Percentiles rank a stretch among this genome's conserved stretches.
Evolutionary conservation across 1,140 invertebrate species (phyloP).

Genomic region (Cephus cinctus): DNA sequence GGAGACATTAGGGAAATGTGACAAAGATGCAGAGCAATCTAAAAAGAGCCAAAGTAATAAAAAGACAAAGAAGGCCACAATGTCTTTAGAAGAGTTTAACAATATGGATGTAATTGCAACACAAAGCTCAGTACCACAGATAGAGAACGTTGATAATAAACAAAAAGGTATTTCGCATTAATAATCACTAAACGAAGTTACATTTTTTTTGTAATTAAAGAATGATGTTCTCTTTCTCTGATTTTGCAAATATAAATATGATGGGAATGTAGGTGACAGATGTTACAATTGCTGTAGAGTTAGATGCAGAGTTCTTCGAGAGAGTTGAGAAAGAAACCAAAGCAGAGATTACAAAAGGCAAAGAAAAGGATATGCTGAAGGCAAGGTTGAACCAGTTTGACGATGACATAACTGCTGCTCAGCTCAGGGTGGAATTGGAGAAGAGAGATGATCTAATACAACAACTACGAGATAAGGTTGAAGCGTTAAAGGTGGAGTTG

Average conservation of each 20-base stretch:
- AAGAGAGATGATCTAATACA: constrained; percentile 67
- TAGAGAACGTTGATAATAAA: too few relatives aligned
- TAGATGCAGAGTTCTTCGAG: constrained; percentile 65
- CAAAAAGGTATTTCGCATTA: too few relatives aligned
- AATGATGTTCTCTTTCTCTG: too few relatives aligned
- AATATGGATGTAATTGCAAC: constrained; percentile 35
- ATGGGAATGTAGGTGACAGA: not conserved
- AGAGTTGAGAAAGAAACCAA: constrained; percentile 66
- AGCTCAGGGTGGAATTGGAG: constrained; percentile 66
- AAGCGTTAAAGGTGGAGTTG: constrained; percentile 66
- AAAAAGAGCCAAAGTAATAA: constrained; percentile 52
- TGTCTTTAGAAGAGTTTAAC: constrained; percentile 65
- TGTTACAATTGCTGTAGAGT: constrained; percentile 28
- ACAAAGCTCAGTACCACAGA: too few relatives aligned
- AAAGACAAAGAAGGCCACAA: constrained; percentile 59
- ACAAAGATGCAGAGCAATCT: constrained; percentile 44
- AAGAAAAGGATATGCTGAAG: constrained; percentile 61
- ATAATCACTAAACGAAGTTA: too few relatives aligned
- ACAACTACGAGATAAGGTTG: constrained; percentile 62
- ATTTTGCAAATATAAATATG: too few relatives aligned
- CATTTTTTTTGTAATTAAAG: too few relatives aligned
- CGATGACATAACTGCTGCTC: constrained; percentile 58
- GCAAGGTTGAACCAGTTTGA: constrained; percentile 53
- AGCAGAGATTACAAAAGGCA: constrained; percentile 65
- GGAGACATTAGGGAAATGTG: constrained; percentile 39